Evolutionary conservation across 2,113 vertebrate genomes (phyloP).

Genomic region (Hyla sarda): DNA sequence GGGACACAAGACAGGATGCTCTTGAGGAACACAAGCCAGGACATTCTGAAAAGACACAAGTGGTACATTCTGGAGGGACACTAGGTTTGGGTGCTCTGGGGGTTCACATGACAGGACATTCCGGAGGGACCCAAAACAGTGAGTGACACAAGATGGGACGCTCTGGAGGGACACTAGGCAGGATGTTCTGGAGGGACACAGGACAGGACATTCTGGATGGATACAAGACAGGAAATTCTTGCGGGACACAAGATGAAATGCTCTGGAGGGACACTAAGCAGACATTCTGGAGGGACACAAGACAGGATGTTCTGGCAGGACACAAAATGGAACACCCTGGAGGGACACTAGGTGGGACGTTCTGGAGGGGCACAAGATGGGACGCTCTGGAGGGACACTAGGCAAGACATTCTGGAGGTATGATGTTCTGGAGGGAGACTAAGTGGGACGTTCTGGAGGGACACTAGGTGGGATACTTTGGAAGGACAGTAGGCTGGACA

Average conservation of each 20-base stretch:
- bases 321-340: background rate
- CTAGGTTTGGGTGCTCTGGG: too few species aligned
- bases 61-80: background rate
- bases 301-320: too few species aligned
- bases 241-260: background rate
- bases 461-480: too few species aligned
- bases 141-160: background rate
- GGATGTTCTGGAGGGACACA: background rate
- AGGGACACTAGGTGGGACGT: background rate
- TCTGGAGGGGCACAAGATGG: too few species aligned
- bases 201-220: background rate
- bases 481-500: too few species aligned
- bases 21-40: background rate
- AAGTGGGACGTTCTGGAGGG: too few species aligned
- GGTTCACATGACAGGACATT: too few species aligned
- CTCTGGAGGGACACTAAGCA: background rate
- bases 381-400: too few species aligned
- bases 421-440: too few species aligned
- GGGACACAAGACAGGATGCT: background rate
- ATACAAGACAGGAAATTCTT: background rate
- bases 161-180: background rate
- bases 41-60: background rate
- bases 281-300: too few species aligned
- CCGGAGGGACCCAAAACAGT: background rate
- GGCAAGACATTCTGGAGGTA: too few species aligned